Evolutionary conservation across 2,113 vertebrate genomes (phyloP).

Genomic region (Psephotus haematonotus): DNA sequence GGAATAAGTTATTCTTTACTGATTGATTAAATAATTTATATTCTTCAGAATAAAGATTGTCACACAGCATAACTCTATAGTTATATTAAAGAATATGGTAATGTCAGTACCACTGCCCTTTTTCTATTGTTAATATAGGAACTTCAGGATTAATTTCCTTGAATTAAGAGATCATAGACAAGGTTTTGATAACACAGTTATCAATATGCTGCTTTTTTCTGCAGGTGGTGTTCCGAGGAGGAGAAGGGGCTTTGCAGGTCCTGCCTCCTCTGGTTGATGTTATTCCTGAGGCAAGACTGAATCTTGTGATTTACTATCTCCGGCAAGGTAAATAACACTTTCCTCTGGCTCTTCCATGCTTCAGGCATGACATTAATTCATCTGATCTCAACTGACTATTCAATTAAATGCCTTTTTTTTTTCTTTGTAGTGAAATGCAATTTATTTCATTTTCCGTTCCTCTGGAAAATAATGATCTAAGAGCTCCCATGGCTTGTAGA

Average conservation of each 20-base stretch:
- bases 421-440: neutral
- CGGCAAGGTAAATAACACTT: constrained; percentile 83
- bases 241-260: constrained; percentile 93
- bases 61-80: neutral
- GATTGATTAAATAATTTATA: neutral
- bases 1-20: neutral
- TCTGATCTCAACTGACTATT: neutral
- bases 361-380: neutral
- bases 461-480: neutral
- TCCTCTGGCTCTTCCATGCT: neutral
- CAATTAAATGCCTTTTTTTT: neutral
- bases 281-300: constrained; percentile 94
- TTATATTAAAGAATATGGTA: neutral
- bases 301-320: constrained; percentile 97
- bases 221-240: constrained; percentile 95
- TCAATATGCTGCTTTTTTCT: neutral
- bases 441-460: neutral
- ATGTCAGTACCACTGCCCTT: neutral
- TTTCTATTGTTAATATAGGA: neutral
- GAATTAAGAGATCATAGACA: neutral
- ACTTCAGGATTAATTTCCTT: neutral
- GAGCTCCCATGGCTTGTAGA: neutral
- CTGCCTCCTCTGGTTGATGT: constrained; percentile 95
- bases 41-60: neutral
- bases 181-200: neutral